Base-by-base conservation (phyloP, 1,140 invertebrate species). In the Rhysida immarginata region DNA sequence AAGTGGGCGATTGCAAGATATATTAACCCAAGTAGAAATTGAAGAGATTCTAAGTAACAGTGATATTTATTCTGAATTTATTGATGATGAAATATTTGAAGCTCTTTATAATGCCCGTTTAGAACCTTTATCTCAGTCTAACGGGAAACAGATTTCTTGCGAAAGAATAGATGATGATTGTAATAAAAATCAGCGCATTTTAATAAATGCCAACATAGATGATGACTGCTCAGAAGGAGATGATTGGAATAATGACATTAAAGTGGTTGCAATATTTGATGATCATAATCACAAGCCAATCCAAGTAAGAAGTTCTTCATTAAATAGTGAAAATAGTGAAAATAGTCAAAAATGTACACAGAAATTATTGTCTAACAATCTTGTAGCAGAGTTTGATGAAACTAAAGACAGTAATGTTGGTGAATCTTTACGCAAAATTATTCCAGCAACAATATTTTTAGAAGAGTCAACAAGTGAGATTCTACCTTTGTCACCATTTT, bases 41-140 rank as follows among this genome's bases (percentile, higher is more conserved):
- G 68, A 69, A 52, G 68, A 70, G 54, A 68, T 71, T 58, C 55
- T 71, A n/a, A 62, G 57, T 2, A 69, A 70, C 56, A 64, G 63
- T 48, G 64, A 69, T 11, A 56, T 62, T 26, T 65, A 69, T 44
- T 60, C 62, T 27, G 59, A 65, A 24, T 60, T 66, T 29, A 62
- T 70, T 29, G 63, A 66, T 52, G 59, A 63, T 11, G 65, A 67
- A 18, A 61, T 69, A 0, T 62, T 70, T n/a, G 63, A 66, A 25
- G 66, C 65, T n/a, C 56, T 69, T 1, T 59, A 43, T 11, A 59
- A 53, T 52, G 56, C 56, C 16, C 27, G 24, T 23, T 21, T 23
- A 2, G 46, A 53, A 35, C 23, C 13, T 20, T 16, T 18, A 26
- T n/a, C n/a, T n/a, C n/a, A n/a, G n/a, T n/a, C n/a, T n/a, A 25